Evolutionary conservation across 2,113 vertebrate genomes (phyloP).

Genomic region (Nannospalax galili): DNA sequence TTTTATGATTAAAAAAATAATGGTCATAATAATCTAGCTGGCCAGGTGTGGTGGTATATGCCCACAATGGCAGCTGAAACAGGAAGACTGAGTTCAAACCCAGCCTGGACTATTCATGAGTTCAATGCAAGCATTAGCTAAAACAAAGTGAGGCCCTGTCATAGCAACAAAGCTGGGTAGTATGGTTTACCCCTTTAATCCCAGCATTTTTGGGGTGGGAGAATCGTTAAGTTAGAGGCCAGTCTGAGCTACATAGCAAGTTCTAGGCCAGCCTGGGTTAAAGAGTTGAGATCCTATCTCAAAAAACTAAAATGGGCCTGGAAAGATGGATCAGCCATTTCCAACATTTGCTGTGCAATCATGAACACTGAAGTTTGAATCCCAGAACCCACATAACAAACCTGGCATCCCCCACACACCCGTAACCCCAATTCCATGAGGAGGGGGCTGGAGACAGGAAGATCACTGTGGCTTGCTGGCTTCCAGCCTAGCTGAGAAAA

Average conservation of each 20-base stretch:
- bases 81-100: background rate
- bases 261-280: background rate
- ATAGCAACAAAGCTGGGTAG: background rate
- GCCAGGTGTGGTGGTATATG: background rate
- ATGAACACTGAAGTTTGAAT: background rate
- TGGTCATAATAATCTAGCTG: background rate
- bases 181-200: background rate
- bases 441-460: background rate
- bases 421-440: background rate
- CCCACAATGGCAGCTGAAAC: background rate
- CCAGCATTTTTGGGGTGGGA: background rate
- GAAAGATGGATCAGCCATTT: background rate
- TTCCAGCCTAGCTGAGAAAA: background rate
- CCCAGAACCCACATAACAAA: too few species aligned
- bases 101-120: background rate
- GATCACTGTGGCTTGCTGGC: background rate
- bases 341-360: background rate
- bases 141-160: too few species aligned
- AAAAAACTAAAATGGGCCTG: background rate
- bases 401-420: too few species aligned
- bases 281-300: background rate
- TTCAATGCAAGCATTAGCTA: background rate
- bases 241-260: background rate
- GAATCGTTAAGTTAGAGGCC: background rate
- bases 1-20: slow-evolving; percentile 37